Evolutionary conservation across 2,113 vertebrate species (phyloP), one percentile per base, ranked within the genome.

Genomic region (Entomyzon cyanotis): DNA sequence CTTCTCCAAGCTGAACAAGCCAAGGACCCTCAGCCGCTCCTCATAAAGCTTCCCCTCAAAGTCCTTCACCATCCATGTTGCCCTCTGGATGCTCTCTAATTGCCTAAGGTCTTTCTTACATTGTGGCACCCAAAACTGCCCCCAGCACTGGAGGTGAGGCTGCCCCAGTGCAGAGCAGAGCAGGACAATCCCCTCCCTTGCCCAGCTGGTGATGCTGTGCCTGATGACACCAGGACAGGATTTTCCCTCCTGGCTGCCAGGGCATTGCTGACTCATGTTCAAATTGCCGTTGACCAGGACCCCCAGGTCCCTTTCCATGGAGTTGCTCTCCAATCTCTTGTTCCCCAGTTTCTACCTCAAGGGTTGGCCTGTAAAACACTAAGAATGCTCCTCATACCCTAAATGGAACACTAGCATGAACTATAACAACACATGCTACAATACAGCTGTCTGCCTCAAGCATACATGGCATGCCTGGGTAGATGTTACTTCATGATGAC

Each of bases 121-220:
- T 27, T 31, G 4, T 55, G 30, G 2, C 10, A 35, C 41, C n/a
- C 25, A 33, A 4, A 12, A 1, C 10, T 42, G 8, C 5, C 6
- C 46, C 21, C 47, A 68, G 47, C 12, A 19, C 30, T 62, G 0
- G 5, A 83, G 62, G 17, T 47, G 87, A 76, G n/a, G 55, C 39
- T 0, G 1, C 12, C 21, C 24, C 53, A 60, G 69, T 0, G 0
- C 69, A 62, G 39, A 55, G n/a, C 53, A 82, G 53, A 68, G 41
- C 1, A 0, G 41, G 4, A 46, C 52, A 81, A 59, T 89, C 23
- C 12, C 44, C 23, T 74, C 37, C 60, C 33, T 59, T 19, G 12
- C 19, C 25, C 0, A 0, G 31, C 37, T 60, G 62, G 6, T 0
- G 0, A 41, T 35, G 55, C 30, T 69, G 56, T 31, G 11, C 30